Percentiles rank a stretch among this genome's conserved stretches.
Conservation (phyloP, 2,888 invertebrate genomes). For the Abscondita cerata region DNA sequence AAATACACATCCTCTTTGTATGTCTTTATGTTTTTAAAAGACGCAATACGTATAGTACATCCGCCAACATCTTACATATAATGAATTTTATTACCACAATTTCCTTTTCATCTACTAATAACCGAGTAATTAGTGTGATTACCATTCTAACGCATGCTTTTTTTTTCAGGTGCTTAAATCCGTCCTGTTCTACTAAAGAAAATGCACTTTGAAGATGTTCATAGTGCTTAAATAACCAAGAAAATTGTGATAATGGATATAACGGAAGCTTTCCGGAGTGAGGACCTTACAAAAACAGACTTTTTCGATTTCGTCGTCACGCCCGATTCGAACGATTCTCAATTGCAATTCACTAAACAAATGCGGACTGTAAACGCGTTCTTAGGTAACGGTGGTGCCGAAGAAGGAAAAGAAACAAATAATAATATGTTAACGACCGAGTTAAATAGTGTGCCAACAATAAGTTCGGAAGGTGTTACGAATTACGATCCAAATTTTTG, state of each 20-base stretch:
- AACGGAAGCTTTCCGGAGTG: slow-evolving; percentile 79
- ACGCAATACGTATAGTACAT: background rate
- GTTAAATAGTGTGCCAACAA: slow-evolving; percentile 57
- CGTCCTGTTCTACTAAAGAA: slow-evolving; percentile 10
- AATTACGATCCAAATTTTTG: slow-evolving; percentile 64
- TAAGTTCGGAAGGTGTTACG: slow-evolving; percentile 57
- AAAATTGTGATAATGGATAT: slow-evolving; percentile 77
- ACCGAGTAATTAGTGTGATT: background rate
- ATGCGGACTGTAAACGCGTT: slow-evolving; percentile 73
- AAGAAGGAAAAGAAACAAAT: slow-evolving; percentile 65
- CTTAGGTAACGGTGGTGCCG: slow-evolving; percentile 62
- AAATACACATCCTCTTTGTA: too few species aligned
- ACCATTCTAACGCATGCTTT: background rate
- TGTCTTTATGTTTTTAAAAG: background rate
- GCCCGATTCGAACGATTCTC: slow-evolving; percentile 75
- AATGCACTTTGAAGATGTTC: slow-evolving; percentile 13
- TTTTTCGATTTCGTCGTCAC: slow-evolving; percentile 90
- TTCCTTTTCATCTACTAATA: background rate
- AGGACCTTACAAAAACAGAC: slow-evolving; percentile 86
- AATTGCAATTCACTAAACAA: slow-evolving; percentile 69
- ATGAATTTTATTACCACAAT: slow-evolving; percentile 9
- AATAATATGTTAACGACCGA: slow-evolving; percentile 58
- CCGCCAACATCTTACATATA: too few species aligned
- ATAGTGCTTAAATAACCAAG: slow-evolving; percentile 6
- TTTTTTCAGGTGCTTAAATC: slow-evolving; percentile 22